Evolutionary conservation across 2,797 vertebrate genomes (phyloP).

Genomic region (Paedocypris micromegethes): DNA sequence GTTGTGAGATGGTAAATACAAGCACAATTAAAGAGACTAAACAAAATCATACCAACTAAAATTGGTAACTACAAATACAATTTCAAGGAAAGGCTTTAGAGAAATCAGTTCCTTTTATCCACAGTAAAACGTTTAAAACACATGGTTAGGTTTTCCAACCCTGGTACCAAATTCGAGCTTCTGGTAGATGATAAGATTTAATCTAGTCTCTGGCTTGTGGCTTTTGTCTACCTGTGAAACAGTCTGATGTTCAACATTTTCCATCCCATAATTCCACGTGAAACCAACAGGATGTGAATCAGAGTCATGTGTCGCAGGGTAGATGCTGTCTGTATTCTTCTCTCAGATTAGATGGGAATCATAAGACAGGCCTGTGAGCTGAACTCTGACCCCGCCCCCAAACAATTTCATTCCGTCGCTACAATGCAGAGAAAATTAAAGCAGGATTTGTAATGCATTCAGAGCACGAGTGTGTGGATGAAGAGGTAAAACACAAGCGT

Average conservation of each 20-base stretch:
- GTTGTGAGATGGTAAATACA: too few species aligned
- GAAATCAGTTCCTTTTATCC: too few species aligned
- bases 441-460: conserved; percentile 55
- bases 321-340: conserved; percentile 52
- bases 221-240: conserved; percentile 37
- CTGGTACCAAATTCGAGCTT: conserved; percentile 27
- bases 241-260: conserved; percentile 50
- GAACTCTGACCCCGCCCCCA: conserved; percentile 57
- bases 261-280: conserved; percentile 50
- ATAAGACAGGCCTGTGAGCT: conserved; percentile 50
- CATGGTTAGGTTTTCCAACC: too few species aligned
- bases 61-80: too few species aligned
- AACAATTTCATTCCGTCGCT: conserved; percentile 58
- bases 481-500: conserved; percentile 46
- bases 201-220: conserved; percentile 45
- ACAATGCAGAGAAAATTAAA: conserved; percentile 52
- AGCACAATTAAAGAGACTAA: too few species aligned
- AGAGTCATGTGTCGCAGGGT: conserved; percentile 29
- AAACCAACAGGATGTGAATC: conserved; percentile 51
- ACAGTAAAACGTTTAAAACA: too few species aligned
- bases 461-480: conserved; percentile 46
- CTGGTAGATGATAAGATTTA: conserved; percentile 43
- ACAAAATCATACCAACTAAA: too few species aligned
- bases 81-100: too few species aligned
- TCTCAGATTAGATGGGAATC: conserved; percentile 57